phyloP scores from a whole-genome alignment of 2,888 invertebrate genomes.

The Busseola fusca region DNA sequence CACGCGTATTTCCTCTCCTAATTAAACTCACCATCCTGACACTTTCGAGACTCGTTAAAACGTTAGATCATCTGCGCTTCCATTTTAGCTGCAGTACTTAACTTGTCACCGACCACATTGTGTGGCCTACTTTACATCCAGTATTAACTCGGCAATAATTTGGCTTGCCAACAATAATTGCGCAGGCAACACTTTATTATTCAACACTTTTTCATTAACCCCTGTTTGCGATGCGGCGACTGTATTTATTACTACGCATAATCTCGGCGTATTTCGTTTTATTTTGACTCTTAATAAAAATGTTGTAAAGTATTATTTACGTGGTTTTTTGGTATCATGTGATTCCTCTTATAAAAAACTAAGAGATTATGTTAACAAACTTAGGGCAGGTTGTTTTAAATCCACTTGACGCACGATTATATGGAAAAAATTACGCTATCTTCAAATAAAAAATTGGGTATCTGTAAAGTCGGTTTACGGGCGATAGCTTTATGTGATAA shows the following conservation, averaged over 20 bases:
- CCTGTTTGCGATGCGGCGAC: constrained; percentile 59
- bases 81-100: constrained; percentile 38
- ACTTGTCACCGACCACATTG: constrained; percentile 28
- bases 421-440: no score
- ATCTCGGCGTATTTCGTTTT: constrained; percentile 37
- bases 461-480: no score
- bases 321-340: background rate
- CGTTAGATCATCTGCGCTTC: constrained; percentile 27
- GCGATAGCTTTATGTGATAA: no score
- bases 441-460: no score
- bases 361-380: background rate
- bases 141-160: constrained; percentile 57
- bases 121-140: constrained; percentile 42
- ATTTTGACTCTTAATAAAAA: constrained; percentile 32
- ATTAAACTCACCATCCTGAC: background rate
- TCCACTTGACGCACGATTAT: no score
- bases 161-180: constrained; percentile 60
- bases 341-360: background rate
- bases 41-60: constrained; percentile 1
- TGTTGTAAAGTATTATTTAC: constrained; percentile 21
- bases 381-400: background rate
- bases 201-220: constrained; percentile 66
- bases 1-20: background rate
- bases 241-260: constrained; percentile 60
- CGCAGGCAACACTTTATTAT: constrained; percentile 54